Percentiles rank a stretch among this genome's conserved stretches.
These are phyloP conservation scores for Sisor rabdophorus DNA, from an alignment of 2,113 vertebrate species.

Conservation along the genomic window DNA sequence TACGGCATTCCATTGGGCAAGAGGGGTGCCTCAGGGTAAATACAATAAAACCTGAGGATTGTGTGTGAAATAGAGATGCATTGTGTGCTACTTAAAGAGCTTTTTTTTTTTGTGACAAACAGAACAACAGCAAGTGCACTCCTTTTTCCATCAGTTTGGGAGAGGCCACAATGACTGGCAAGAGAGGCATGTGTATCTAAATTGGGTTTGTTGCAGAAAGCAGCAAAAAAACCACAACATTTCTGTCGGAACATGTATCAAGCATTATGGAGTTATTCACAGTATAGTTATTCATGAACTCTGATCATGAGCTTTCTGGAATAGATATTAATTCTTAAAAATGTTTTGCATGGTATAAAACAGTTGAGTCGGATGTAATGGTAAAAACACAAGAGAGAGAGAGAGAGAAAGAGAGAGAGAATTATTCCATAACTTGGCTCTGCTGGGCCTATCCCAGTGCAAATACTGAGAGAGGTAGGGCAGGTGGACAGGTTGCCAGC, in stretches of 20 bases:
- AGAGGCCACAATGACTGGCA: constrained; percentile 2
- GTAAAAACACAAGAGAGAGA: neutral
- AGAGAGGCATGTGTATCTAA: constrained; percentile 16
- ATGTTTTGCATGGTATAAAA: neutral
- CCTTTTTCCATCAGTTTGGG: constrained; percentile 13
- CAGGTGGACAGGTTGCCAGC: too few species aligned
- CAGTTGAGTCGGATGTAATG: neutral
- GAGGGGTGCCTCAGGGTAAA: neutral
- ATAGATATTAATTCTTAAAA: too few species aligned
- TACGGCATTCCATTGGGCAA: too few species aligned
- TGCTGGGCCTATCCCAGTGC: too few species aligned
- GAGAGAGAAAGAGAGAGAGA: constrained; percentile 4
- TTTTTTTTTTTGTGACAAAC: neutral
- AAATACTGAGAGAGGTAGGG: too few species aligned
- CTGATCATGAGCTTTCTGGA: too few species aligned
- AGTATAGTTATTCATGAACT: too few species aligned
- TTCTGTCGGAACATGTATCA: constrained; percentile 13
- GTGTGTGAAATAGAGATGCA: neutral
- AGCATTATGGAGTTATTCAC: too few species aligned
- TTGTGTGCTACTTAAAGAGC: neutral
- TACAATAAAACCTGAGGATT: neutral
- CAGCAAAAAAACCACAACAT: neutral
- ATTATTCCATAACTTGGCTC: too few species aligned
- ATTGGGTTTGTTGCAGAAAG: constrained; percentile 5
- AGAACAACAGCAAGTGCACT: neutral